phyloP scores from a whole-genome alignment of 1,140 invertebrate genomes.

The Euwallacea fornicatus region DNA sequence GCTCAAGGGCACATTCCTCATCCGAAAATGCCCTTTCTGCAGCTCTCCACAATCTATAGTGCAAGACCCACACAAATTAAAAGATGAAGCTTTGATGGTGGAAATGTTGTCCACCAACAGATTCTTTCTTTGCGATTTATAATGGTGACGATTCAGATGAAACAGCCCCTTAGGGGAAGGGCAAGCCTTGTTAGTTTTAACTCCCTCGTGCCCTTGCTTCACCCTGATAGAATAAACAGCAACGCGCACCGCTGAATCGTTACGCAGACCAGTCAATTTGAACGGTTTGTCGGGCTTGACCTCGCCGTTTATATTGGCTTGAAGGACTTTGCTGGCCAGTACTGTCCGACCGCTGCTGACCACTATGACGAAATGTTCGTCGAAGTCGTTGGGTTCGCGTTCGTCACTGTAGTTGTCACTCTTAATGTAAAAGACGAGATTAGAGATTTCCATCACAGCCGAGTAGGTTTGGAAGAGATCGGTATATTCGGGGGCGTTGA shows the following conservation, averaged over 20 bases:
- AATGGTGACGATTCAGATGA: slow-evolving; percentile 8
- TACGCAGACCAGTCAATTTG: slow-evolving; percentile 43
- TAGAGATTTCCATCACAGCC: slow-evolving; percentile 21
- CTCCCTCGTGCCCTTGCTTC: slow-evolving; percentile 14
- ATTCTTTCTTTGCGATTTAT: slow-evolving; percentile 8
- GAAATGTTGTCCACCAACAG: slow-evolving; percentile 4
- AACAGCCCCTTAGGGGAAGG: slow-evolving; percentile 47
- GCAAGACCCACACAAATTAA: slow-evolving; percentile 38
- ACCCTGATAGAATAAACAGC: slow-evolving; percentile 46
- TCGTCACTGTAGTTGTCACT: slow-evolving; percentile 1
- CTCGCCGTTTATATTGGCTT: slow-evolving; percentile 35
- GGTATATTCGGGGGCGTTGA: slow-evolving; percentile 6
- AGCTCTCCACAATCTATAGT: slow-evolving; percentile 39
- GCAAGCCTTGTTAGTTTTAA: slow-evolving; percentile 47
- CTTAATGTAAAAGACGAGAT: slow-evolving; percentile 24
- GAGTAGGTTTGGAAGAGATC: slow-evolving; percentile 4
- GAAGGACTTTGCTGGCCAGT: slow-evolving; percentile 47
- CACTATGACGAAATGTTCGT: slow-evolving; percentile 46
- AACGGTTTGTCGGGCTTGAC: slow-evolving; percentile 46
- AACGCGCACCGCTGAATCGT: slow-evolving; percentile 50
- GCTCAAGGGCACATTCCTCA: slow-evolving; percentile 43
- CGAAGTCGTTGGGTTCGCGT: slow-evolving; percentile 10
- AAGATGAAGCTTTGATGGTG: slow-evolving; percentile 38
- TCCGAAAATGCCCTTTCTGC: slow-evolving; percentile 36
- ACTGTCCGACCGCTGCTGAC: slow-evolving; percentile 46